A percentile compares a stretch with the other conserved stretches of the same genome.
These are phyloP conservation scores for Coturnix japonica DNA, from an alignment of 2,113 vertebrate species.

Conservation along the genomic window DNA sequence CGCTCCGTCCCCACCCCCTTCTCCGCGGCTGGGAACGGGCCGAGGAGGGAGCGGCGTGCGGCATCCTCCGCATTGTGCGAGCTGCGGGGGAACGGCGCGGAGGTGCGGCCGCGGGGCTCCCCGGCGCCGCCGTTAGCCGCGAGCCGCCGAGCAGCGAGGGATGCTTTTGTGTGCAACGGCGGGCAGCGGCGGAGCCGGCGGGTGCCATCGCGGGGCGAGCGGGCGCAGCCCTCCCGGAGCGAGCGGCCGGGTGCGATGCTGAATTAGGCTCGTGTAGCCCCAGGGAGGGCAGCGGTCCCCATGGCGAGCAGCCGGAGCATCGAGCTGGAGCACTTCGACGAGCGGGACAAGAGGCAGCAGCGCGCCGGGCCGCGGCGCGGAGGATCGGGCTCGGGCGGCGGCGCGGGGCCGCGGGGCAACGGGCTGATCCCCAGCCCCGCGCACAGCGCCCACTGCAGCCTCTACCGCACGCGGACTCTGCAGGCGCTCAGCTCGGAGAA, in stretches of 20 bases:
- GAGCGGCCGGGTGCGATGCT: background rate
- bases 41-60: background rate
- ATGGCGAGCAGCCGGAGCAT: constrained; percentile 88
- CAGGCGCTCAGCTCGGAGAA: constrained; percentile 96
- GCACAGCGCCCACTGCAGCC: constrained; percentile 97
- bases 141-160: background rate
- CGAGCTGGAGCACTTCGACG: constrained; percentile 96
- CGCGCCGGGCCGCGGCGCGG: constrained; percentile 75
- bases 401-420: constrained; percentile 82
- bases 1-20: background rate
- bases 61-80: background rate
- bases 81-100: background rate
- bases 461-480: constrained; percentile 95
- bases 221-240: background rate
- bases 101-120: constrained; percentile 13
- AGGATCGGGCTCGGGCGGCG: constrained; percentile 76
- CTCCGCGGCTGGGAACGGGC: background rate
- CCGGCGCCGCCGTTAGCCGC: background rate
- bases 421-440: constrained; percentile 93
- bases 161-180: constrained; percentile 37
- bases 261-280: background rate
- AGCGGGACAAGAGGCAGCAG: constrained; percentile 88
- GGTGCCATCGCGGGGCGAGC: background rate
- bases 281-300: background rate
- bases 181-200: background rate